Base-by-base conservation (phyloP, 2,113 vertebrate species). In the Petroica traversi region DNA sequence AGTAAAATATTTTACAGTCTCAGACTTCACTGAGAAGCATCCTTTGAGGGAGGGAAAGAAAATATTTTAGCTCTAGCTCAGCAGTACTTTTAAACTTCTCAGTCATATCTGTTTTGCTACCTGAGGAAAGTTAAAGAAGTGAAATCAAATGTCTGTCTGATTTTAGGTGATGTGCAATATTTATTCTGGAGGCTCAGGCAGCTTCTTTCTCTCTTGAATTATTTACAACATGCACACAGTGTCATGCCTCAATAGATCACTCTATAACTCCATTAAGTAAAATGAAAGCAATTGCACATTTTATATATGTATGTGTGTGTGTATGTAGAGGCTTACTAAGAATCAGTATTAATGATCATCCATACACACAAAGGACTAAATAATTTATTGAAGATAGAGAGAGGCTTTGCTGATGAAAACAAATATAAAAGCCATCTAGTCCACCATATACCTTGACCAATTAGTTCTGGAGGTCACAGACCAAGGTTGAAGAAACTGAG, bases 61-160 rank as follows among this genome's bases (percentile, higher is more conserved):
- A 66, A 66, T 66, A 2, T 58, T 87, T 85, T 63, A 75, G 57
- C 71, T 73, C n/a, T 68, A 75, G 33, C 54, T 90, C 54, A 55
- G 71, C 87, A 81, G 74, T 79, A 75, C 49, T 72, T 92, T 92
- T 64, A 81, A 95, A 94, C 26, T 91, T 94, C 85, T 84, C 82
- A 52, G 25, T 25, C 34, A 48, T 77, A 22, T 9, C 25, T 61
- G 33, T 57, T 81, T 54, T 95, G 72, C 54, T 63, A 92, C 63
- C 62, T 25, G 51, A 85, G 76, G 48, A 76, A 78, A 73, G 58
- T 62, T 92, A 61, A 71, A 52, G 85, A 73, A 62, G 36, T 91
- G 34, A 91, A 74, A 67, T 85, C 75, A 95, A 93, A 96, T 67
- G 36, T 73, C 64, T 69, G 11, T 52, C 67, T 95, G 67, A 89